phyloP scores from a whole-genome alignment of 2,888 invertebrate genomes.

The Tineola bisselliella region DNA sequence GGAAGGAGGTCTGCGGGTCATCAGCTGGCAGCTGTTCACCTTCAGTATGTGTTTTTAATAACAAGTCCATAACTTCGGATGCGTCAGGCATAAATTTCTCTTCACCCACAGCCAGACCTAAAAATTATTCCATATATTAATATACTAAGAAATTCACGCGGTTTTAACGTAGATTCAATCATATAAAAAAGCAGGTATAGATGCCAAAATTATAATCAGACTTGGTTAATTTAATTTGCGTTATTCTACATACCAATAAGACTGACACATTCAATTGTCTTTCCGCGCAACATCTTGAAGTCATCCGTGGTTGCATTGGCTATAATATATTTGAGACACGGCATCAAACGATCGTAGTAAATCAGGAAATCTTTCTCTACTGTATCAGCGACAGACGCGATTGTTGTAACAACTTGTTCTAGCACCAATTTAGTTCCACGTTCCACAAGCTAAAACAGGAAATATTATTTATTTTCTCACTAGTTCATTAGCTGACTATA shows the following conservation, averaged over 20 bases:
- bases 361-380: constrained; percentile 94
- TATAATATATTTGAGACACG: constrained; percentile 96
- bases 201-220: neutral
- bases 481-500: too few species aligned
- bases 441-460: constrained; percentile 75
- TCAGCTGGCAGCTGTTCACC: constrained; percentile 88
- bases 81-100: constrained; percentile 92
- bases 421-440: constrained; percentile 95
- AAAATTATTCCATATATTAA: neutral
- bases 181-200: too few species aligned
- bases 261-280: constrained; percentile 99
- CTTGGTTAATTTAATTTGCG: neutral
- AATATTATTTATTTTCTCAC: too few species aligned
- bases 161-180: neutral
- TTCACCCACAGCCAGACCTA: constrained; percentile 75
- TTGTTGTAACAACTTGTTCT: constrained; percentile 98
- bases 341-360: constrained; percentile 94
- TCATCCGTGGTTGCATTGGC: constrained; percentile 91
- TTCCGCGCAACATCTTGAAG: constrained; percentile 91
- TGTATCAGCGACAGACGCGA: constrained; percentile 98
- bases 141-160: neutral
- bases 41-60: constrained; percentile 89
- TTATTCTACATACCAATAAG: constrained; percentile 78
- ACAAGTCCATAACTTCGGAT: constrained; percentile 93
- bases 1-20: constrained; percentile 96